These are phyloP conservation scores for Aphis craccivora DNA, from an alignment of 1,140 invertebrate species.

Conservation along the genomic window DNA sequence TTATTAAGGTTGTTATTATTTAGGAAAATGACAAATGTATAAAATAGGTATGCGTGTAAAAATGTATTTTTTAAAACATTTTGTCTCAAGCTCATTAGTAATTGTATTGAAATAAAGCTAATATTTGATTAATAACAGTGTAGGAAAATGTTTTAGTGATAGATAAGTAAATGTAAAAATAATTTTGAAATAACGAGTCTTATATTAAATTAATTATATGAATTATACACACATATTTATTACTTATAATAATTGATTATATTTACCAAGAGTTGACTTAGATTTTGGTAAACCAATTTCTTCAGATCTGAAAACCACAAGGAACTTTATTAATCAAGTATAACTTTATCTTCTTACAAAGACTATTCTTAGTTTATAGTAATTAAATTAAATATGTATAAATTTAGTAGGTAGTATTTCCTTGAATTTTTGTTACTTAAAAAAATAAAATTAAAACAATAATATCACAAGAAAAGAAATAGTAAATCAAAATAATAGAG, in stretches of 20 bases:
- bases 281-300: constrained; percentile 31
- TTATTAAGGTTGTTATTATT: too few relatives aligned
- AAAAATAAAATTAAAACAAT: neutral
- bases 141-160: neutral
- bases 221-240: neutral
- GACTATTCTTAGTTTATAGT: neutral
- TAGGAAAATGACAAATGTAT: too few relatives aligned
- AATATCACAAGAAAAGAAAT: neutral
- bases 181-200: neutral
- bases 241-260: neutral
- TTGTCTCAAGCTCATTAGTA: neutral
- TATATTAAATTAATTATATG: neutral
- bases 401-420: neutral
- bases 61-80: too few relatives aligned
- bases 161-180: neutral
- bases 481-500: neutral
- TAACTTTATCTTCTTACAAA: neutral
- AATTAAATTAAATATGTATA: neutral
- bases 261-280: constrained; percentile 24
- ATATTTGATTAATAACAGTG: too few relatives aligned
- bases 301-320: constrained; percentile 34
- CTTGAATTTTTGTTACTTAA: neutral
- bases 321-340: neutral
- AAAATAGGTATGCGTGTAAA: too few relatives aligned
- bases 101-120: neutral